These are phyloP conservation scores for Physeter macrocephalus DNA, from an alignment of 2,113 vertebrate genomes.

Conservation along the genomic window DNA sequence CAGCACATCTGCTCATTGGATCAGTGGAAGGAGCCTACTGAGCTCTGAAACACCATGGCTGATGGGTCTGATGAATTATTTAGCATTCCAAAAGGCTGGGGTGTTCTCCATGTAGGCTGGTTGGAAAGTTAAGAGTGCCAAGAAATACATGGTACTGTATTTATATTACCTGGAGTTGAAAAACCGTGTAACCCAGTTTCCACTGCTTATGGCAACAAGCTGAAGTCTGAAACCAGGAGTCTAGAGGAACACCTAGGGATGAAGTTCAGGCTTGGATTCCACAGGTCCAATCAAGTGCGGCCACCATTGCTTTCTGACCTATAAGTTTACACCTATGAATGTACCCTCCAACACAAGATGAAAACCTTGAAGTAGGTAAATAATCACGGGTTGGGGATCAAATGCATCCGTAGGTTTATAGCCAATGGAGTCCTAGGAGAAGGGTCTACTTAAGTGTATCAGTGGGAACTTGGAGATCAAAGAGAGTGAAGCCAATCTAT, in stretches of 20 bases:
- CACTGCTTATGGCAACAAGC: not conserved
- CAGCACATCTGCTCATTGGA: slow-evolving; percentile 56
- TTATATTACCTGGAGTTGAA: slow-evolving; percentile 53
- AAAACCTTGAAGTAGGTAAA: not conserved
- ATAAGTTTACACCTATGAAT: not conserved
- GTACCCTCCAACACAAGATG: not conserved
- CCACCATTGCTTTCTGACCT: not conserved
- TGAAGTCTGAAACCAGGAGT: not conserved
- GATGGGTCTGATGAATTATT: slow-evolving; percentile 60
- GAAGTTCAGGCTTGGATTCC: not conserved
- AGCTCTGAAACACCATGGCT: slow-evolving; percentile 36
- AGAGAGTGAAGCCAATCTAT: not conserved
- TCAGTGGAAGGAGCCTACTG: slow-evolving; percentile 15
- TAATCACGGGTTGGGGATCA: not conserved
- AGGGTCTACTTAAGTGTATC: not conserved
- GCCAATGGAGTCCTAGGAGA: not conserved
- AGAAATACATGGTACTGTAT: slow-evolving; percentile 56
- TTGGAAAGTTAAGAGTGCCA: slow-evolving; percentile 59
- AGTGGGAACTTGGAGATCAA: not conserved
- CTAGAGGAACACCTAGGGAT: not conserved
- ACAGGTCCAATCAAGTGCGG: not conserved
- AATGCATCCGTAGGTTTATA: not conserved
- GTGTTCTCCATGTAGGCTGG: slow-evolving; percentile 47
- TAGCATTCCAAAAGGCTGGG: slow-evolving; percentile 56
- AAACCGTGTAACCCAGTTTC: slow-evolving; percentile 42